These are phyloP conservation scores for Trissolcus japonicus DNA, from an alignment of 2,888 invertebrate species.

Conservation along the genomic window DNA sequence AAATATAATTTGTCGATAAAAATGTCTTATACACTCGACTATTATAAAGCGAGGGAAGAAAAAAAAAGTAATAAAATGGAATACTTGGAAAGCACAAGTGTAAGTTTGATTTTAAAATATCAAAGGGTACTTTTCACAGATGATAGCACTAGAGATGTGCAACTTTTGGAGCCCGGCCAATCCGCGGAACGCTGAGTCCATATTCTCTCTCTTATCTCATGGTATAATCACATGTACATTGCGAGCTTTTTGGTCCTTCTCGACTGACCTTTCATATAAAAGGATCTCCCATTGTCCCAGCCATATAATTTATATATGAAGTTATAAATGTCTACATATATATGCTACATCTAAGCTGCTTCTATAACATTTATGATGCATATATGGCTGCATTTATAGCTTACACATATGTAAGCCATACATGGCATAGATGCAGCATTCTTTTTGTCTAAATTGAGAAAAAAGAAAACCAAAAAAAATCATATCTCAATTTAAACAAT, in stretches of 20 bases:
- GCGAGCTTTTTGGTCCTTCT: neutral
- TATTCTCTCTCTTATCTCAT: constrained; percentile 6
- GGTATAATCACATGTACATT: constrained; percentile 4
- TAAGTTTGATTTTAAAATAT: constrained; percentile 2
- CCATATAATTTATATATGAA: neutral
- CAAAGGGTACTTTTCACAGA: neutral
- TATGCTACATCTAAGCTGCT: no score
- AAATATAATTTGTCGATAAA: no score
- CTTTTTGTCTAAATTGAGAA: no score
- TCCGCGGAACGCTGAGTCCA: neutral
- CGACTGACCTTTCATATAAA: neutral
- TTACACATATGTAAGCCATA: no score
- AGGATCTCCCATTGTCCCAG: neutral
- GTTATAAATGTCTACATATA: no score
- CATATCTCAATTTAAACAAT: no score
- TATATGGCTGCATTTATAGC: no score
- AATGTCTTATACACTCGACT: no score
- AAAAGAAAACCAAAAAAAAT: no score
- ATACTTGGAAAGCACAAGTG: neutral
- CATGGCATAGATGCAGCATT: no score
- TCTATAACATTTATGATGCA: no score
- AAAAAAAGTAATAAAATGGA: neutral
- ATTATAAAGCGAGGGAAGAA: neutral
- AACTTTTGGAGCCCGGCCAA: neutral
- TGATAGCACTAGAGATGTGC: constrained; percentile 1